phyloP scores from a whole-genome alignment of 2,113 vertebrate genomes.

The Hemicordylus capensis region DNA sequence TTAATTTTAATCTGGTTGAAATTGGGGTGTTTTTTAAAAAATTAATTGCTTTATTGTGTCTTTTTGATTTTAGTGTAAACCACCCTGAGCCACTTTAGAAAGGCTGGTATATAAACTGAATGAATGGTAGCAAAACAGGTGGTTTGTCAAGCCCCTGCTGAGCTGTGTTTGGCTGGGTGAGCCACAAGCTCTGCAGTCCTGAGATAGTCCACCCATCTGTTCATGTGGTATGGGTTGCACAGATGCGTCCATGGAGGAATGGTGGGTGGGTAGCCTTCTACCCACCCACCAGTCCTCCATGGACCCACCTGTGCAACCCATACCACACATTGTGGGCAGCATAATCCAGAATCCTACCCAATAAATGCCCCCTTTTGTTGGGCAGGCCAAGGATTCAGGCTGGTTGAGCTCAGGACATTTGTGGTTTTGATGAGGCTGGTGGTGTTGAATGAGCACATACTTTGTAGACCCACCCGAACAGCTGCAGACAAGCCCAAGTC shows the following conservation, averaged over 20 bases:
- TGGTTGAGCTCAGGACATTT: neutral
- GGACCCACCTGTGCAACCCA: too few relatives aligned
- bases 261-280: too few relatives aligned
- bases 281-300: neutral
- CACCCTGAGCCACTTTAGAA: too few relatives aligned
- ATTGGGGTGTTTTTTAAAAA: too few relatives aligned
- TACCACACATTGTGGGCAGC: neutral
- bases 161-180: neutral
- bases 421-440: neutral
- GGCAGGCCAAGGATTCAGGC: neutral
- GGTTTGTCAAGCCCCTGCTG: neutral
- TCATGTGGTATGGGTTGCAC: neutral
- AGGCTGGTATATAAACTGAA: too few relatives aligned
- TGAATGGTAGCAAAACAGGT: neutral
- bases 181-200: neutral
- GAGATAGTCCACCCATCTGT: neutral
- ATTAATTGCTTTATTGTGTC: too few relatives aligned
- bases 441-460: neutral
- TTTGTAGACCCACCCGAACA: too few relatives aligned
- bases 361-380: neutral
- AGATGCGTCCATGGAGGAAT: too few relatives aligned
- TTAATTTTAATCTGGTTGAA: too few relatives aligned
- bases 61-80: too few relatives aligned
- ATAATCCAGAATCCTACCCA: too few relatives aligned
- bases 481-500: fast-evolving